A percentile compares a stretch with the other conserved stretches of the same genome.
Evolutionary conservation across 2,888 invertebrate species (phyloP).

Genomic region (Suillia variegata): DNA sequence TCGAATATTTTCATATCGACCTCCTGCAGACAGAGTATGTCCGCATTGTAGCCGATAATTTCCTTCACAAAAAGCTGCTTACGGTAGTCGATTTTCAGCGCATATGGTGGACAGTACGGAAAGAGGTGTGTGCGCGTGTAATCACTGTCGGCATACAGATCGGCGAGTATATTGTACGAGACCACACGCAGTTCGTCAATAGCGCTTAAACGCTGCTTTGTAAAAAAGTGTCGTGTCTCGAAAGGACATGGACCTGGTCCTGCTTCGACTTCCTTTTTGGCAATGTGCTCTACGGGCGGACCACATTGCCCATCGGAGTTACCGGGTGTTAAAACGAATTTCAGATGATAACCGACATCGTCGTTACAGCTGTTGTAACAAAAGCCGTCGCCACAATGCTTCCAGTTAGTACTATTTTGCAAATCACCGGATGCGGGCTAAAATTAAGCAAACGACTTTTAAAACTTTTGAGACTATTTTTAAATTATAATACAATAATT

Average conservation of each 20-base stretch:
- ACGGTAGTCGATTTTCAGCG: conserved; percentile 82
- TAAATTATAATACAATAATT: conserved; percentile 5
- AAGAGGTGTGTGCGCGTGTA: conserved; percentile 74
- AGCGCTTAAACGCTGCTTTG: conserved; percentile 64
- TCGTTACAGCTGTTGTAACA: conserved; percentile 66
- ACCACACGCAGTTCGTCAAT: conserved; percentile 71
- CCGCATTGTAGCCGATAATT: conserved; percentile 80
- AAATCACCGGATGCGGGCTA: conserved; percentile 39
- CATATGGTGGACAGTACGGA: conserved; percentile 84
- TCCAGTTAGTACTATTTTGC: conserved; percentile 62
- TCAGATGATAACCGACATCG: conserved; percentile 73
- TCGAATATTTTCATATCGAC: conserved; percentile 82
- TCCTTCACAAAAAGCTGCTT: conserved; percentile 86
- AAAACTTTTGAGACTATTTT: too few species aligned
- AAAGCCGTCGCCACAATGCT: conserved; percentile 65
- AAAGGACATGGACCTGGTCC: conserved; percentile 83
- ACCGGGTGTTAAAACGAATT: conserved; percentile 64
- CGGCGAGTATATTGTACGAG: conserved; percentile 90
- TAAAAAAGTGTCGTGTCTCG: conserved; percentile 77
- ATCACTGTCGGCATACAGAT: conserved; percentile 87
- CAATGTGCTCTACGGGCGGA: conserved; percentile 67
- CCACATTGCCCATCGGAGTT: conserved; percentile 65
- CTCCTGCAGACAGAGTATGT: conserved; percentile 91
- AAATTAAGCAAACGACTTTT: neutral
- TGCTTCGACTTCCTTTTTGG: conserved; percentile 68